Conservation (phyloP, 2,888 invertebrate species). For the Euproctis similis region DNA sequence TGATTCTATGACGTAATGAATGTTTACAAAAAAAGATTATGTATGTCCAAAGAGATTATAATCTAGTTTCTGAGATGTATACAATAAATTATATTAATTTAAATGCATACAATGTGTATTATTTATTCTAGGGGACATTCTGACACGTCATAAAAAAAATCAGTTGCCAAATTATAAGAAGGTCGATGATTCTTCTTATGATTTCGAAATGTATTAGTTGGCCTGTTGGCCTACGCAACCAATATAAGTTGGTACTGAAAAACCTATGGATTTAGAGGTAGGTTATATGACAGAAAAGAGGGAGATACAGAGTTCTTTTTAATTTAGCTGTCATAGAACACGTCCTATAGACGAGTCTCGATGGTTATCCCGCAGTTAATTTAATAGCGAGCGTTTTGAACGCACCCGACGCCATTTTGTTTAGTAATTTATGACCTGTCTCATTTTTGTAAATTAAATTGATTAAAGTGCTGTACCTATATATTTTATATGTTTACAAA, state of each 20-base stretch:
- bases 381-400: conserved; percentile 44
- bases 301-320: conserved; percentile 27
- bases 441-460: conserved; percentile 15
- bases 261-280: conserved; percentile 38
- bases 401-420: conserved; percentile 31
- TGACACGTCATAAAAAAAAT: conserved; percentile 28
- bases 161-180: conserved; percentile 51
- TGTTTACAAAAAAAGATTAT: too few relatives aligned
- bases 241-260: conserved; percentile 33
- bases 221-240: conserved; percentile 37
- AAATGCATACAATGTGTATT: neutral
- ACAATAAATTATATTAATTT: too few relatives aligned
- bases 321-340: conserved; percentile 31
- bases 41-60: too few relatives aligned
- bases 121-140: neutral
- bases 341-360: conserved; percentile 45
- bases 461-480: too few relatives aligned
- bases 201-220: too few relatives aligned
- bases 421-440: conserved; percentile 23
- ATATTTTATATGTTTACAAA: too few relatives aligned
- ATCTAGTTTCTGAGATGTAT: too few relatives aligned
- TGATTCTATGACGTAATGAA: too few relatives aligned
- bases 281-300: conserved; percentile 15
- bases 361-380: conserved; percentile 45
- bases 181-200: too few relatives aligned